Evolutionary conservation across 1,140 invertebrate genomes (phyloP), one percentile per base, ranked within the genome.

Genomic region (Limonius californicus): DNA sequence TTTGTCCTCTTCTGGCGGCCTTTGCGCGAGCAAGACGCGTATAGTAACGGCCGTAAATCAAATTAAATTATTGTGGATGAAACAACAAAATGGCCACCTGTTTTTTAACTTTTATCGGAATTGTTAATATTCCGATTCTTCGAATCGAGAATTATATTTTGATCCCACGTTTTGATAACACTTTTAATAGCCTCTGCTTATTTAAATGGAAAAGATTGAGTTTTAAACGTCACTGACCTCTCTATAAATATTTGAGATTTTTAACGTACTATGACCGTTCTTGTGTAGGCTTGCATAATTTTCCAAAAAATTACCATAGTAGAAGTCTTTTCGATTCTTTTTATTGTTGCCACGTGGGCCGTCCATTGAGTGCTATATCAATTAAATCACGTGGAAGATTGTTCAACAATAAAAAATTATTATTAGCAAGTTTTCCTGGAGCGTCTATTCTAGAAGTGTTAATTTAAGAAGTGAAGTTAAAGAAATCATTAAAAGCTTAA

Each of bases 101-200:
- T 39, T 39, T 39, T 9, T 27, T 39, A 39, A 39, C 2, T 12
- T 39, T 39, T 39, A 39, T 39, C 35, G 3, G 35, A 39, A 6
- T 50, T 50, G 45, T 50, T 50, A 50, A 50, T 50, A 50, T 50
- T 50, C 45, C 14, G 16, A 50, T 50, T 50, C 45, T 50, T 50
- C 45, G 45, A 50, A 50, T 18, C 19, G 3, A 18, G 14, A 45
- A 45, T 45, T 2, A 45, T 45, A 45, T 45, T 45, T 45, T 45
- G 45, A 50, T 50, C 45, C 19, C n/a, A 50, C 2, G 15, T 11
- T 18, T 18, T 21, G 45, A 50, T 50, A 50, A 50, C 16, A 50
- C 2, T 19, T 50, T 50, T 19, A 45, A 45, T 45, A 6, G 16
- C 16, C 14, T 45, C 14, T 18, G 42, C 14, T 4, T 6, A 9